phyloP scores from a whole-genome alignment of 1,140 invertebrate genomes.

The Parasteatoda tepidariorum region DNA sequence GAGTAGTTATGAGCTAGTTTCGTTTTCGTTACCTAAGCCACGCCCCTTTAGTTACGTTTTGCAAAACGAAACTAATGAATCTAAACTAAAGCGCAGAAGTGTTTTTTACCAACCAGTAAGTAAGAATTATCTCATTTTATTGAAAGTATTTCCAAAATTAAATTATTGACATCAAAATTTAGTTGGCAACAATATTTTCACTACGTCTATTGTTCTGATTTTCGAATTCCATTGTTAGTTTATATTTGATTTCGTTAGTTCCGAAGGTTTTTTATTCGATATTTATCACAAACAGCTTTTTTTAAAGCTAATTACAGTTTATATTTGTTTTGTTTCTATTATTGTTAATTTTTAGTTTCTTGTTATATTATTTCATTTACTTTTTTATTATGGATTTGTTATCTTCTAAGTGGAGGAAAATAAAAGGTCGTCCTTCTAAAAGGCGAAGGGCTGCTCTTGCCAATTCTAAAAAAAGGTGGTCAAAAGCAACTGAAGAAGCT shows the following conservation, averaged over 20 bases:
- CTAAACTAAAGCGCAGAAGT: neutral
- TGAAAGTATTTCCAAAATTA: neutral
- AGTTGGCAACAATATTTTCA: neutral
- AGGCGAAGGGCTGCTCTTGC: neutral
- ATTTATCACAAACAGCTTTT: too few species aligned
- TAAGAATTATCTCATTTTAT: neutral
- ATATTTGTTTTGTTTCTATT: neutral
- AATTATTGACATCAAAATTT: neutral
- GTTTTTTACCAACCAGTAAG: neutral
- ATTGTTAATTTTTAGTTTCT: neutral
- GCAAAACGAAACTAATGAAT: neutral
- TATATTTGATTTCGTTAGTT: too few species aligned
- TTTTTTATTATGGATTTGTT: neutral
- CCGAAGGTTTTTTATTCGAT: too few species aligned
- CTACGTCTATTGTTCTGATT: neutral
- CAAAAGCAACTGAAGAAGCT: neutral
- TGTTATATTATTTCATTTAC: neutral
- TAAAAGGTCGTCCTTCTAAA: neutral
- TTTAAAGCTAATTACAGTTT: too few species aligned
- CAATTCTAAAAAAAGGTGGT: neutral
- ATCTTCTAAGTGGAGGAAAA: neutral
- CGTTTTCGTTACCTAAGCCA: neutral
- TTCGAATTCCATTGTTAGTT: neutral
- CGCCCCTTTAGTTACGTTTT: conserved; percentile 6
- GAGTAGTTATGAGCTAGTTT: neutral